A percentile compares a stretch with the other conserved stretches of the same genome.
Evolutionary conservation across 1,140 invertebrate genomes (phyloP).

Genomic region (Hylaeus volcanicus): DNA sequence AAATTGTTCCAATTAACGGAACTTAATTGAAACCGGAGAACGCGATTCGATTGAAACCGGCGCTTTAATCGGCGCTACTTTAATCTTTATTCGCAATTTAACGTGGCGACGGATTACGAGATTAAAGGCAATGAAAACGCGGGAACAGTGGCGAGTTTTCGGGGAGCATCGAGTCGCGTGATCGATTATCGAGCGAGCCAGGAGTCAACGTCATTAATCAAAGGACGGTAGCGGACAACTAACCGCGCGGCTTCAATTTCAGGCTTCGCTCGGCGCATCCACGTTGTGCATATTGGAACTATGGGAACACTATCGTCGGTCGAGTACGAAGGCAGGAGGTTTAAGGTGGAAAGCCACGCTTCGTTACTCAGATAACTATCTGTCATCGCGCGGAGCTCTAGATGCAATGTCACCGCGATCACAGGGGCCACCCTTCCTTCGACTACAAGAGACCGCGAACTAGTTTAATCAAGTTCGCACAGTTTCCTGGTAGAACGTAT

Average conservation of each 20-base stretch:
- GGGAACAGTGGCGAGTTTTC: background rate
- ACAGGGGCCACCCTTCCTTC: slow-evolving; percentile 23
- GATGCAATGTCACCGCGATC: slow-evolving; percentile 30
- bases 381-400: slow-evolving; percentile 48
- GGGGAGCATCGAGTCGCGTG: background rate
- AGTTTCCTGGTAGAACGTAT: slow-evolving; percentile 23
- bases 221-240: slow-evolving; percentile 4
- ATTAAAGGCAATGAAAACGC: background rate
- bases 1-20: slow-evolving; percentile 25
- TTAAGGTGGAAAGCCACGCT: slow-evolving; percentile 48
- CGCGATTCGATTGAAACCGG: background rate
- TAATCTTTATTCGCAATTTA: slow-evolving; percentile 38
- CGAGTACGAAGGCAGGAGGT: slow-evolving; percentile 10
- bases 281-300: slow-evolving; percentile 3
- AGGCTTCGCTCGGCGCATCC: background rate
- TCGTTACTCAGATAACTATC: slow-evolving; percentile 61
- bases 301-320: background rate
- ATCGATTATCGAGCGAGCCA: background rate
- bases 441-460: background rate
- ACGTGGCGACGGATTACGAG: slow-evolving; percentile 7
- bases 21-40: slow-evolving; percentile 11
- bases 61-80: slow-evolving; percentile 17
- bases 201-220: slow-evolving; percentile 31
- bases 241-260: slow-evolving; percentile 14
- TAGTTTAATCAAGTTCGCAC: slow-evolving; percentile 39